These are phyloP conservation scores for Ciona savignyi DNA, from an alignment of 23 tunicate genomes.

Conservation along the genomic window DNA sequence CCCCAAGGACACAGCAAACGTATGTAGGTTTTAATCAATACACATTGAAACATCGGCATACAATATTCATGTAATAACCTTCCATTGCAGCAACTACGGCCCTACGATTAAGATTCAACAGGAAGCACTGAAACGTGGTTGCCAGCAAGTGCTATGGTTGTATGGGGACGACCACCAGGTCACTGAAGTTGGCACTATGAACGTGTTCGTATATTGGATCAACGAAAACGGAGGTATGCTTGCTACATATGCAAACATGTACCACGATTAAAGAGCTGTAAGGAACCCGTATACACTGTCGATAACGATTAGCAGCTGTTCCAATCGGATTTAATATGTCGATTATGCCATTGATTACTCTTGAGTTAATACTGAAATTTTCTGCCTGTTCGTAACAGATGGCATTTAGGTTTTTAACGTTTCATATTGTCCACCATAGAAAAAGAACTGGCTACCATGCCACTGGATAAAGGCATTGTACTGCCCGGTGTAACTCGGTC, in stretches of 20 bases:
- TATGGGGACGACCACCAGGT: conserved; percentile 81
- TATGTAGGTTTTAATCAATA: too few species aligned
- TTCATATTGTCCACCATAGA: conserved; percentile 27
- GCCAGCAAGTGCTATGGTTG: conserved; percentile 92
- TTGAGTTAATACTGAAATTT: too few species aligned
- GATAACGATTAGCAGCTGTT: too few species aligned
- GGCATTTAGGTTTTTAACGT: not conserved
- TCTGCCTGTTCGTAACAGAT: too few species aligned
- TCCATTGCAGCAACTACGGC: conserved; percentile 70
- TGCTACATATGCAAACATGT: too few species aligned
- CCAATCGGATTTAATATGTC: too few species aligned
- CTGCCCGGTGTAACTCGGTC: conserved; percentile 92
- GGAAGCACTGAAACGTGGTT: conserved; percentile 72
- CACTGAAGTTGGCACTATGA: conserved; percentile 99
- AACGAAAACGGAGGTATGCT: conserved; percentile 92
- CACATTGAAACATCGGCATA: too few species aligned
- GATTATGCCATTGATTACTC: too few species aligned
- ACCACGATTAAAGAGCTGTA: too few species aligned
- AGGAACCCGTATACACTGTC: too few species aligned
- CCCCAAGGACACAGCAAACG: too few species aligned
- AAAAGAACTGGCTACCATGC: conserved; percentile 92
- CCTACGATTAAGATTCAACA: conserved; percentile 76
- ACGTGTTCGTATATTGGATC: conserved; percentile 89
- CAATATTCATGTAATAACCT: too few species aligned
- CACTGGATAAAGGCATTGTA: conserved; percentile 74